Conservation (phyloP, 23 tunicate species). For the Corella eumyota region DNA sequence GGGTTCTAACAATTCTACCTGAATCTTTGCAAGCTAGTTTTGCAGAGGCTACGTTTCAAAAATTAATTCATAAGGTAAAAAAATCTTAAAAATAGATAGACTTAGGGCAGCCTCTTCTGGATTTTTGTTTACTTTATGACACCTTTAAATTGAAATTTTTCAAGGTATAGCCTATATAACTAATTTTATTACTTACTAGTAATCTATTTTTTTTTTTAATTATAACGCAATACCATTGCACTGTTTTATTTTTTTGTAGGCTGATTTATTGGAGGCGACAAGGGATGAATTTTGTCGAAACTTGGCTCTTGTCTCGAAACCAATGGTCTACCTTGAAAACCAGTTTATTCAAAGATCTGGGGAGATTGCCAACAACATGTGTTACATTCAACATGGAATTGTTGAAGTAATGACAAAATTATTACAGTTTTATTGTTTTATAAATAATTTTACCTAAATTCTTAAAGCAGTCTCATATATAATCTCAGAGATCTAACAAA, state of each 20-base stretch:
- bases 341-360: slow-evolving; percentile 29
- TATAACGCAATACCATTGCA: too few relatives aligned
- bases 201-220: too few relatives aligned
- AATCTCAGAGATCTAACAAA: too few relatives aligned
- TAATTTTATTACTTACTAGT: too few relatives aligned
- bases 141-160: too few relatives aligned
- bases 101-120: neutral
- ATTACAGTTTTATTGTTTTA: too few relatives aligned
- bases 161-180: too few relatives aligned
- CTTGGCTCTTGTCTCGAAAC: slow-evolving; percentile 17
- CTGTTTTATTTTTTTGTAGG: slow-evolving; percentile 7
- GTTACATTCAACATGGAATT: slow-evolving; percentile 23
- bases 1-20: slow-evolving; percentile 24
- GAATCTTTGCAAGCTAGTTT: slow-evolving; percentile 18
- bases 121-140: too few relatives aligned
- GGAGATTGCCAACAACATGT: slow-evolving; percentile 32
- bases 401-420: slow-evolving; percentile 19
- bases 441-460: too few relatives aligned
- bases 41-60: slow-evolving; percentile 26
- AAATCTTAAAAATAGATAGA: neutral
- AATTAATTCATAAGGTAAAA: slow-evolving; percentile 10
- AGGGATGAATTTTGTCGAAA: slow-evolving; percentile 30
- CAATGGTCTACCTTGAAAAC: slow-evolving; percentile 25
- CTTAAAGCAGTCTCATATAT: too few relatives aligned
- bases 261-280: slow-evolving; percentile 16